phyloP scores from a whole-genome alignment of 1,140 invertebrate species.

The Pseudomyrmex gracilis region DNA sequence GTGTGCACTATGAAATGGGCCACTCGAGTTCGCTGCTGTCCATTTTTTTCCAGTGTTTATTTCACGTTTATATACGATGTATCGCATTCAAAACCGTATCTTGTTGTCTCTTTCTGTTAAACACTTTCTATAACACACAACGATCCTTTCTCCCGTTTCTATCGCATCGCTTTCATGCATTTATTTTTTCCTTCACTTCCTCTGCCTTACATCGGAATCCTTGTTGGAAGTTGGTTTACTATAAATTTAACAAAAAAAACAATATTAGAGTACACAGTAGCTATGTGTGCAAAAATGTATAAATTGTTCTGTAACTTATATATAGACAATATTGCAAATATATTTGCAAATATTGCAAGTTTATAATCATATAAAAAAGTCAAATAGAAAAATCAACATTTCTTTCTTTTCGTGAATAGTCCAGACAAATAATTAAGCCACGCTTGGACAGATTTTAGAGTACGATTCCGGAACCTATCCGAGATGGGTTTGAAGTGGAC shows the following conservation, averaged over 20 bases:
- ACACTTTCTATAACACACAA: slow-evolving; percentile 52
- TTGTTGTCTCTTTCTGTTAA: slow-evolving; percentile 38
- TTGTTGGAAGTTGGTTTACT: slow-evolving; percentile 85
- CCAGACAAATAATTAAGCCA: slow-evolving; percentile 23
- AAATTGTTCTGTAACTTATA: not conserved
- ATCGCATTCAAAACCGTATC: slow-evolving; percentile 49
- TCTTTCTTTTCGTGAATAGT: slow-evolving; percentile 15
- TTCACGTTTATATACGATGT: slow-evolving; percentile 36
- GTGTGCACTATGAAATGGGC: slow-evolving; percentile 38
- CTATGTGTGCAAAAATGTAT: not conserved
- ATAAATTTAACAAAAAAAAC: slow-evolving; percentile 63
- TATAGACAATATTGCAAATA: not conserved
- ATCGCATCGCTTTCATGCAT: slow-evolving; percentile 74
- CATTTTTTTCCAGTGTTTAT: slow-evolving; percentile 44
- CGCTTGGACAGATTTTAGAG: slow-evolving; percentile 7
- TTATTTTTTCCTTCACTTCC: slow-evolving; percentile 81
- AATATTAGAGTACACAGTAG: not conserved
- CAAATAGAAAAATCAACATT: slow-evolving; percentile 1
- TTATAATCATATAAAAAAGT: not conserved
- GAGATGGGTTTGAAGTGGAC: slow-evolving; percentile 49
- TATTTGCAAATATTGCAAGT: not conserved
- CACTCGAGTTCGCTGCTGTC: slow-evolving; percentile 39
- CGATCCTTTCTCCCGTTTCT: slow-evolving; percentile 37
- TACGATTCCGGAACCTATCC: slow-evolving; percentile 51
- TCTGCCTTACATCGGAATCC: slow-evolving; percentile 85